These are phyloP conservation scores for Gallinago jamesoni DNA, from an alignment of 2,113 vertebrate genomes.

Conservation along the genomic window DNA sequence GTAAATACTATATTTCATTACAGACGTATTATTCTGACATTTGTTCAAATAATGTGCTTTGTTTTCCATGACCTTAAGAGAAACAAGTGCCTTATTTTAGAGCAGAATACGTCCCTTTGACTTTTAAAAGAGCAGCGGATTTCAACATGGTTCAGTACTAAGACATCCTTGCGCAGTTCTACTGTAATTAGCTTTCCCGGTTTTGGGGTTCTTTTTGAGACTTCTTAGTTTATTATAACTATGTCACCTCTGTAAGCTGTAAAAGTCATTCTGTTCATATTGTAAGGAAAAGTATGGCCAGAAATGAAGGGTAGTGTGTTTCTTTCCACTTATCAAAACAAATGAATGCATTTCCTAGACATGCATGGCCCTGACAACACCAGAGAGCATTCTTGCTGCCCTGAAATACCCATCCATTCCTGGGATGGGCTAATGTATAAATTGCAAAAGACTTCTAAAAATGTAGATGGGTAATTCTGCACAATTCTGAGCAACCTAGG, in stretches of 20 bases:
- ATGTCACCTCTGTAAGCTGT: neutral
- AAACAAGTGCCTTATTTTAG: conserved; percentile 32
- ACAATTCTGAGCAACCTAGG: neutral
- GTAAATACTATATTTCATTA: conserved; percentile 53
- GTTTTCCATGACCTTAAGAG: conserved; percentile 49
- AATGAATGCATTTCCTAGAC: neutral
- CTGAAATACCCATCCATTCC: neutral
- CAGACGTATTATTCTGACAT: conserved; percentile 48
- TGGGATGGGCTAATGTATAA: neutral
- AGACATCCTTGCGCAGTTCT: neutral
- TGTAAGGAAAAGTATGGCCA: neutral
- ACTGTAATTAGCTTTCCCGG: neutral
- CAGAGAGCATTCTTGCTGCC: neutral
- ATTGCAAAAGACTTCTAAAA: neutral
- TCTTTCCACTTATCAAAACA: neutral
- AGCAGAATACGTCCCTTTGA: neutral
- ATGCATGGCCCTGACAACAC: neutral
- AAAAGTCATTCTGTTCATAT: neutral
- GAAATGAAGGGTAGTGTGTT: neutral
- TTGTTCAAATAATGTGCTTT: conserved; percentile 56
- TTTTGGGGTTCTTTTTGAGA: neutral
- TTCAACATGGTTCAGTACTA: neutral
- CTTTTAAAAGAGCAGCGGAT: conserved; percentile 24
- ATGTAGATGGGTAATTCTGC: neutral
- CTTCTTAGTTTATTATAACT: neutral